phyloP scores from a whole-genome alignment of 1,140 invertebrate species.

The Bombus haemorrhoidalis region DNA sequence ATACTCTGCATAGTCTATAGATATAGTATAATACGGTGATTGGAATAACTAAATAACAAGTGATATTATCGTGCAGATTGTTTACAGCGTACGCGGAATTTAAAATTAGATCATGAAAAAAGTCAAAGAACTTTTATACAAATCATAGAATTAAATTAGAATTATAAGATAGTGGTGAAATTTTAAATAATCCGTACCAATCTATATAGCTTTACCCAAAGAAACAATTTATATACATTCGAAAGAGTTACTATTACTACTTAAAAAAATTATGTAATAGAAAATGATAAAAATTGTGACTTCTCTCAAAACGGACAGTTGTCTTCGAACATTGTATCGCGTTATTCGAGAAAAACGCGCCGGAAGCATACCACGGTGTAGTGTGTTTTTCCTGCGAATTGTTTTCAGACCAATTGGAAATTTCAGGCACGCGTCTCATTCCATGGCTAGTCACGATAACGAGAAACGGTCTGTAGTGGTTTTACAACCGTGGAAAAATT shows the following conservation, averaged over 20 bases:
- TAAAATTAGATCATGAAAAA: no score
- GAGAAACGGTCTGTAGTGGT: neutral
- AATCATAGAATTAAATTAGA: neutral
- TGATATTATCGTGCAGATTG: no score
- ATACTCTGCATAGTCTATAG: no score
- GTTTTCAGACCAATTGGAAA: constrained; percentile 24
- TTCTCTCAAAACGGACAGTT: neutral
- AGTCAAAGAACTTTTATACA: no score
- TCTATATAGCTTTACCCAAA: neutral
- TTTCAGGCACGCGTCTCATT: constrained; percentile 28
- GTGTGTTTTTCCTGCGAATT: neutral
- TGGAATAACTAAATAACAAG: no score
- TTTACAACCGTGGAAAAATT: constrained; percentile 16
- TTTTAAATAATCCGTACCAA: neutral
- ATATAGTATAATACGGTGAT: no score
- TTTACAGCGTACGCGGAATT: no score
- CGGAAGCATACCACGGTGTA: constrained; percentile 5
- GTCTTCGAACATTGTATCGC: neutral
- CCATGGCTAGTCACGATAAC: constrained; percentile 11
- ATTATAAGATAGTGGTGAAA: neutral
- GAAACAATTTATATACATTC: neutral
- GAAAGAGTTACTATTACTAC: neutral
- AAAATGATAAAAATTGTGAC: neutral
- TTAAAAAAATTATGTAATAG: neutral
- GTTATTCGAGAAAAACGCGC: neutral